These are phyloP conservation scores for Episyrphus balteatus DNA, from an alignment of 1,140 invertebrate species.

Conservation along the genomic window DNA sequence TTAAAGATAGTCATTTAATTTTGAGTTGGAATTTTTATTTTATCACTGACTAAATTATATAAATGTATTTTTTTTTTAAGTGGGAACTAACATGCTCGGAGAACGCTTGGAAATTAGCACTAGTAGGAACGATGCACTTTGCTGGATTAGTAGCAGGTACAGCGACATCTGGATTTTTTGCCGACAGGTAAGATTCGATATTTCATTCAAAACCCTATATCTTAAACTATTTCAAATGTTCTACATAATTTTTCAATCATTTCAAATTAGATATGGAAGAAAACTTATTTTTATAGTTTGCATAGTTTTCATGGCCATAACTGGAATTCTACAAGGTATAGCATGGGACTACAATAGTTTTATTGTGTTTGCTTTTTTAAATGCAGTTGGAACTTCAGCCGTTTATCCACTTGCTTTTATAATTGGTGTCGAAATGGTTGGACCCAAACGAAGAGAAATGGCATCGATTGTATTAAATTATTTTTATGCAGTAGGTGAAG, in stretches of 20 bases:
- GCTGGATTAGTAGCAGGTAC: constrained; percentile 47
- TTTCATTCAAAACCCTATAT: background rate
- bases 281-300: constrained; percentile 46
- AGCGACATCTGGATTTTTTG: constrained; percentile 44
- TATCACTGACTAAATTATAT: too few species aligned
- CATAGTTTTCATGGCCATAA: constrained; percentile 44
- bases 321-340: constrained; percentile 43
- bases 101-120: constrained; percentile 50
- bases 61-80: constrained; percentile 23
- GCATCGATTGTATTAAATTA: constrained; percentile 51
- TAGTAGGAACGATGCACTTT: constrained; percentile 51
- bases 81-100: constrained; percentile 47
- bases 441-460: constrained; percentile 48
- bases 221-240: background rate
- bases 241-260: background rate
- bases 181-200: constrained; percentile 41
- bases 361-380: constrained; percentile 43
- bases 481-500: constrained; percentile 55
- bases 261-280: constrained; percentile 43
- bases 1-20: too few species aligned
- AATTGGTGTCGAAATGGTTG: constrained; percentile 55
- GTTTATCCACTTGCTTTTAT: constrained; percentile 52
- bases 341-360: constrained; percentile 45
- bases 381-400: constrained; percentile 47
- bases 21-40: too few species aligned